Base-by-base conservation (phyloP, 2,888 invertebrate species). In the Sminthurinus aureus region DNA sequence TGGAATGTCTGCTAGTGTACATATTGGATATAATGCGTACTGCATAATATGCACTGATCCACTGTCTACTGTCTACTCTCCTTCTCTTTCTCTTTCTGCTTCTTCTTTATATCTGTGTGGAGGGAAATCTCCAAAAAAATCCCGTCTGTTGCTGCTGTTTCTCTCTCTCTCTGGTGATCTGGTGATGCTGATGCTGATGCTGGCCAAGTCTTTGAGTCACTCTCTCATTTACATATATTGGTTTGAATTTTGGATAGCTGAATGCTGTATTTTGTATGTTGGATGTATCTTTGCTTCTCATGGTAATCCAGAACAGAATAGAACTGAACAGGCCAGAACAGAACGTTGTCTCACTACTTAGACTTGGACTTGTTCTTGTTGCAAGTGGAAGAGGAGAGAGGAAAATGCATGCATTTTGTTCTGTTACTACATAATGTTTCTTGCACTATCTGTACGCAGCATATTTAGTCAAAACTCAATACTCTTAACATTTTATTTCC, bases 1-100 rank as follows among this genome's bases (percentile, higher is more conserved):
- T 79, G 79, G 79, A 79, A 79, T 79, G 79, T 69, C 38, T 69
- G 79, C 50, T 66, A 51, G 79, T 38, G 38, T 38, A 38, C 38
- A 38, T 38, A 38, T 38, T 38, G 6, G 3, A 38, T 38, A 38
- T 38, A 6, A 1, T 38, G 38, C 6, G 6, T 38, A 38, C 38
- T 38, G 78, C 13, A 78, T 66, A 79, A 79, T 79, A 79, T 79
- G 69, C 79, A 38, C 38, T 38, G 38, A 79, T 79, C 69, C 79
- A 38, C 38, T 38, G 38, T 38, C 3, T 69, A 79, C 69, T 69
- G 64, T 69, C 51, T 79, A 69, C 69, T 26, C 69, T 24, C 24
- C 51, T 38, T 69, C 26, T 66, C 69, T 51, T 66, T 66, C 64
- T 79, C 67, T 18, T 15, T 6, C 58, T 58, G 13, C 58, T 58